phyloP scores from a whole-genome alignment of 2,888 invertebrate species.

The Cenopis cana region DNA sequence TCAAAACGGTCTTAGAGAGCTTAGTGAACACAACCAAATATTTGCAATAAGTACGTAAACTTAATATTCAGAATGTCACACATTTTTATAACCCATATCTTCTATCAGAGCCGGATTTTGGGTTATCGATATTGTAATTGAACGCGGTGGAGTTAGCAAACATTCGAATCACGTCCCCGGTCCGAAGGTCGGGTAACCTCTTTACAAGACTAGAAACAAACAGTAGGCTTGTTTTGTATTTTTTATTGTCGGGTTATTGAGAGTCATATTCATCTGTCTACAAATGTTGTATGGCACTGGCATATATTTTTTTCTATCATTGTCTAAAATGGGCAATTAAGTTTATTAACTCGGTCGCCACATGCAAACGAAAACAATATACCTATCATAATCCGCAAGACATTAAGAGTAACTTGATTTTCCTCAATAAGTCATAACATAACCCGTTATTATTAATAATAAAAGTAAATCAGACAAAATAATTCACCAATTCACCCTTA shows the following conservation, averaged over 20 bases:
- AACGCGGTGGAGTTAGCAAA: constrained; percentile 51
- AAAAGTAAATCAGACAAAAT: too few relatives aligned
- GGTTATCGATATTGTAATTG: constrained; percentile 65
- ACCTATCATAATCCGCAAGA: too few relatives aligned
- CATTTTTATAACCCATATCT: constrained; percentile 38
- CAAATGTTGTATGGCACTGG: too few relatives aligned
- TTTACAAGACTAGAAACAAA: constrained; percentile 8
- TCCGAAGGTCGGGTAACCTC: constrained; percentile 58
- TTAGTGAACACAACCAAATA: neutral
- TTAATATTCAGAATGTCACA: neutral
- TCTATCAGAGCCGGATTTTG: constrained; percentile 59
- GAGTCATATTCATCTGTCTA: neutral
- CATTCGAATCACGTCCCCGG: constrained; percentile 75
- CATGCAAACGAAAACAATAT: too few relatives aligned
- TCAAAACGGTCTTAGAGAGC: neutral
- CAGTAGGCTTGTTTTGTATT: constrained; percentile 10
- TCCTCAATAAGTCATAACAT: too few relatives aligned
- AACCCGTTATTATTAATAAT: too few relatives aligned
- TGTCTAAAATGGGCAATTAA: too few relatives aligned
- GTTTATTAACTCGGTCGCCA: too few relatives aligned
- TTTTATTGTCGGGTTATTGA: neutral
- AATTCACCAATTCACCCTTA: too few relatives aligned
- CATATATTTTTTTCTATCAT: too few relatives aligned
- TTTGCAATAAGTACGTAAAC: neutral
- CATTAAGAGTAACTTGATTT: too few relatives aligned